Percentiles rank a stretch among this genome's conserved stretches.
These are phyloP conservation scores for Umimayanthus chanpuru DNA, from an alignment of 92 coral and sea anemone species.

Conservation along the genomic window DNA sequence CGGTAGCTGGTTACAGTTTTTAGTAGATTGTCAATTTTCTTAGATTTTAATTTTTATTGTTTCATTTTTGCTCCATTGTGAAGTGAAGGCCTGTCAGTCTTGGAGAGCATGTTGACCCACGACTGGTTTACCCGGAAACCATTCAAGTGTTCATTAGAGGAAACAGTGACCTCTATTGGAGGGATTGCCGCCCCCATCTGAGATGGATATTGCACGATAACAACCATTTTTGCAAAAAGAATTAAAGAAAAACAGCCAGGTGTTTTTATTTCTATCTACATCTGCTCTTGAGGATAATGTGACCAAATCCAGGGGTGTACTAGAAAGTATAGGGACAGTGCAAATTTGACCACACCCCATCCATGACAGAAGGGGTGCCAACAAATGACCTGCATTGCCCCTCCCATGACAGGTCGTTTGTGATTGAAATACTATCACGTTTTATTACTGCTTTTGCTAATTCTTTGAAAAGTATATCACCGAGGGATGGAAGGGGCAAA, in stretches of 20 bases:
- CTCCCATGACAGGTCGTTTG: background rate
- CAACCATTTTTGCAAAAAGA: background rate
- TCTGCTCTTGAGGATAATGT: conserved; percentile 4
- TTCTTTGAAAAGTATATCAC: background rate
- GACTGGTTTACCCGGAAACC: conserved; percentile 30
- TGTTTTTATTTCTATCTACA: conserved; percentile 9
- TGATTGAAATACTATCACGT: background rate
- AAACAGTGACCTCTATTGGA: conserved; percentile 8
- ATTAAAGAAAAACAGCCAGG: conserved; percentile 32
- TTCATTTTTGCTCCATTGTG: background rate
- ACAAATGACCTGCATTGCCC: background rate
- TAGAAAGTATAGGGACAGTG: background rate
- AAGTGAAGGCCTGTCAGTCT: conserved; percentile 9
- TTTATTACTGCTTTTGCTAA: background rate
- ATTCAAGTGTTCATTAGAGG: conserved; percentile 13
- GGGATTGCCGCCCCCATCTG: conserved; percentile 19
- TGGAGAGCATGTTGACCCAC: background rate
- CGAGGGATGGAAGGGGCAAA: background rate
- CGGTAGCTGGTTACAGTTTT: background rate
- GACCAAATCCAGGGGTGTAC: background rate
- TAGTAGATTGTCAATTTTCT: background rate
- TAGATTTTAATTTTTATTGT: background rate
- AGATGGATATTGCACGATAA: conserved; percentile 21
- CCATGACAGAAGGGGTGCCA: background rate
- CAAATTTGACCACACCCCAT: conserved; percentile 25